Evolutionary conservation across 1,140 invertebrate species (phyloP).

Genomic region (Drosophila subpulchrella): DNA sequence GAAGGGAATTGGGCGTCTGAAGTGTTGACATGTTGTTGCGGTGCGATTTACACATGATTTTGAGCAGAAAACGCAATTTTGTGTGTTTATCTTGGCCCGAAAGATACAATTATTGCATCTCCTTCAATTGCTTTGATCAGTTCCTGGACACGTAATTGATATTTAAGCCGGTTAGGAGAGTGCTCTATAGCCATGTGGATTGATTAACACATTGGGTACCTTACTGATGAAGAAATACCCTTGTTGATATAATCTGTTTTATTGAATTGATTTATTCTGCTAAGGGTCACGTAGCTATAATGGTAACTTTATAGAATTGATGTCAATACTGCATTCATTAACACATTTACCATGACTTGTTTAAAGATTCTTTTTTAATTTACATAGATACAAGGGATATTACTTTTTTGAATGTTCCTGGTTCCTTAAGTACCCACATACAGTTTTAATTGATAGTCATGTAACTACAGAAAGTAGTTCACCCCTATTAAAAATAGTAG

Average conservation of each 20-base stretch:
- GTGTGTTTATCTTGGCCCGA: conserved; percentile 1
- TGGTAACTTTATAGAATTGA: background rate
- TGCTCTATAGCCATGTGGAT: conserved; percentile 10
- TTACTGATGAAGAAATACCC: background rate
- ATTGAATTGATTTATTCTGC: background rate
- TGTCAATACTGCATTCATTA: too few relatives aligned
- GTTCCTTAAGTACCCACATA: too few relatives aligned
- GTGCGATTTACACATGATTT: conserved; percentile 59
- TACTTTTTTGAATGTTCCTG: too few relatives aligned
- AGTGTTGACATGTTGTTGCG: conserved; percentile 68
- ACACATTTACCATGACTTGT: too few relatives aligned
- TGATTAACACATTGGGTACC: conserved; percentile 31
- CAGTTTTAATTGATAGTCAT: too few relatives aligned
- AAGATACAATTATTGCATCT: conserved; percentile 30
- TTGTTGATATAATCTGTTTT: background rate
- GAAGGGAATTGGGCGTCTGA: background rate
- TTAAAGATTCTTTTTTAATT: too few relatives aligned
- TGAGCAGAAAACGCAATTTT: conserved; percentile 56
- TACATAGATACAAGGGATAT: too few relatives aligned
- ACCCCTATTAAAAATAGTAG: too few relatives aligned
- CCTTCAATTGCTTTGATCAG: conserved; percentile 41
- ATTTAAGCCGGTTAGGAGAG: conserved; percentile 24
- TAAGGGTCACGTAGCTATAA: conserved; percentile 1
- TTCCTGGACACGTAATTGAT: conserved; percentile 14
- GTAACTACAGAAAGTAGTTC: too few relatives aligned